Evolutionary conservation across 2,113 vertebrate genomes (phyloP).

Genomic region (Etia nguti): DNA sequence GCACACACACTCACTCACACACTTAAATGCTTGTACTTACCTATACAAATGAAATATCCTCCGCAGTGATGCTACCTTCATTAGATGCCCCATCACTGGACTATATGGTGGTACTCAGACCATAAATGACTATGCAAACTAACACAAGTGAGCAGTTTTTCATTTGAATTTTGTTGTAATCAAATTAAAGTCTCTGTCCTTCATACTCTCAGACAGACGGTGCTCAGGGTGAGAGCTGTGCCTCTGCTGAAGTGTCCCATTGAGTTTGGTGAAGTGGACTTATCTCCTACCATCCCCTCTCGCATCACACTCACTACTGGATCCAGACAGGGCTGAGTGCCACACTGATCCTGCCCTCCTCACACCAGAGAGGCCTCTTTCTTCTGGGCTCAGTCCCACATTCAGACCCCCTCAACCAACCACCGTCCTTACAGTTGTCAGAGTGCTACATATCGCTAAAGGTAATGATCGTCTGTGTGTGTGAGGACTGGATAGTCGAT

Average conservation of each 20-base stretch:
- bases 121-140: not conserved
- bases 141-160: not conserved
- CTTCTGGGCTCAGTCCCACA: conserved; percentile 10
- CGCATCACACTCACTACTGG: conserved; percentile 13
- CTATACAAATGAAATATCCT: not conserved
- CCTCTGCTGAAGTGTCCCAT: conserved; percentile 47
- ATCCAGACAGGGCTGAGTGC: conserved; percentile 30
- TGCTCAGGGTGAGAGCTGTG: not conserved
- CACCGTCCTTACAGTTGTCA: not conserved
- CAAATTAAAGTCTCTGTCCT: not conserved
- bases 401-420: conserved; percentile 11
- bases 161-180: not conserved
- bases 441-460: not conserved
- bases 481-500: not conserved
- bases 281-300: conserved; percentile 35
- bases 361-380: conserved; percentile 19
- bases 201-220: not conserved
- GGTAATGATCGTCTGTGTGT: not conserved
- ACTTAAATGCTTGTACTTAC: not conserved
- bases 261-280: conserved; percentile 51
- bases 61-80: not conserved
- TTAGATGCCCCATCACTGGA: not conserved
- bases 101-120: not conserved
- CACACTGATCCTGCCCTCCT: conserved; percentile 26
- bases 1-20: not conserved